Evolutionary conservation across 2,888 invertebrate genomes (phyloP).

Genomic region (Euphydryas editha): DNA sequence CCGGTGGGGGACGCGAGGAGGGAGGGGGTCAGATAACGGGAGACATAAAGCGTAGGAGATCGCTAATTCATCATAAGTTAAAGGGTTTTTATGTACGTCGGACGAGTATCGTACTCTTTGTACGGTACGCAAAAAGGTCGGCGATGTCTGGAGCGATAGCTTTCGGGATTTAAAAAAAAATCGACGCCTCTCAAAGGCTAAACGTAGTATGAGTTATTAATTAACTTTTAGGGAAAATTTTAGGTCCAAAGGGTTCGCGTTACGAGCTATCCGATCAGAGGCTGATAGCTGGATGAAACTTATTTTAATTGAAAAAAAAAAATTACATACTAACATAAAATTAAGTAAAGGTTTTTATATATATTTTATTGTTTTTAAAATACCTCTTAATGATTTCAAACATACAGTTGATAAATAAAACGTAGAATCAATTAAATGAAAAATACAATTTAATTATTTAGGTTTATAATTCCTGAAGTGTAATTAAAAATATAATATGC

Average conservation of each 20-base stretch:
- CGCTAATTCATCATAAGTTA: constrained; percentile 85
- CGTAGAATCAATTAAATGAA: too few species aligned
- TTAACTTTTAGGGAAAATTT: constrained; percentile 68
- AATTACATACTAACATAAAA: too few species aligned
- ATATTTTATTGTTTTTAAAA: too few species aligned
- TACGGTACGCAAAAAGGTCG: constrained; percentile 72
- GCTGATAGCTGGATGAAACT: too few species aligned
- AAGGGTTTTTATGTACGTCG: constrained; percentile 81
- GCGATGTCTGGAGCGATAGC: constrained; percentile 66
- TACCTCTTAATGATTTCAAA: too few species aligned
- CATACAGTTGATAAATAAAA: too few species aligned
- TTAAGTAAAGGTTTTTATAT: too few species aligned
- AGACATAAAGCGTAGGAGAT: constrained; percentile 83
- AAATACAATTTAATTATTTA: too few species aligned
- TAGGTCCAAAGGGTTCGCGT: constrained; percentile 33
- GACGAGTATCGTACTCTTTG: constrained; percentile 60
- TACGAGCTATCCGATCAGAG: not conserved
- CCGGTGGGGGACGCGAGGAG: constrained; percentile 40
- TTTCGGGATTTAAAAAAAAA: constrained; percentile 61
- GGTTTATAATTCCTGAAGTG: too few species aligned
- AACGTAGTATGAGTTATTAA: constrained; percentile 68
- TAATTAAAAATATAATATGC: too few species aligned
- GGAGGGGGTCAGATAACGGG: constrained; percentile 71
- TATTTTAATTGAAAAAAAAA: too few species aligned
- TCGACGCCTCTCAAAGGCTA: constrained; percentile 61